Evolutionary conservation across 2,797 vertebrate genomes (phyloP), one percentile per base, ranked within the genome.

Genomic region (Cottoperca gobio): DNA sequence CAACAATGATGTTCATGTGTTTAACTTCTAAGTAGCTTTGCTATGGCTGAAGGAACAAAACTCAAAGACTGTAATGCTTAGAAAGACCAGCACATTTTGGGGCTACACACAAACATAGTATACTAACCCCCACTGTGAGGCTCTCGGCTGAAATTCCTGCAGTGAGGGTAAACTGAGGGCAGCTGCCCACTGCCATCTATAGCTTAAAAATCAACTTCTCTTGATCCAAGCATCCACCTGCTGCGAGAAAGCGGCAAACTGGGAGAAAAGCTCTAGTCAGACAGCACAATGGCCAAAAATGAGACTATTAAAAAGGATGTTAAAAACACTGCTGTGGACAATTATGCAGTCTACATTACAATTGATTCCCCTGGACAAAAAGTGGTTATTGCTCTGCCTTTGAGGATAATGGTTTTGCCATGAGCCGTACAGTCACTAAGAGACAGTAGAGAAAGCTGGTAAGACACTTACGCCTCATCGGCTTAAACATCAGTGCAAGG

Each of bases 401-500:
- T 40, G 64, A 78, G 75, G 24, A 52, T 76, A 87, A 89, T 48
- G 23, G 62, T 52, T 74, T 61, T 19, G 39, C 70, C 40, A 33
- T 35, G 79, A 78, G 83, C 66, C 75, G 64, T 28, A 59, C 50
- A 76, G 48, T 66, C 72, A 73, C 75, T 76, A 35, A 70, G 62
- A 82, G 62, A 85, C 60, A 28, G 64, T 39, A 19, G 57, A 79
- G 39, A 45, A 69, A 54, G 75, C 48, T 14, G 8, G 73, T 42
- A 70, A 90, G 84, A 89, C 78, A 63, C 78, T 67, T 73, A 81
- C 42, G 62, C 85, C 82, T 90, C 91, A 88, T 89, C 91, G 85
- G 86, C 28, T 85, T 70, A 73, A 81, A 87, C 85, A 84, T 83
- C 80, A 50, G 80, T 7, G 48, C 62, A 50, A 57, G 46, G 73